Percentiles rank a stretch among this genome's conserved stretches.
Conservation (phyloP, 2,888 invertebrate genomes). For the Cacoxenus indagator region DNA sequence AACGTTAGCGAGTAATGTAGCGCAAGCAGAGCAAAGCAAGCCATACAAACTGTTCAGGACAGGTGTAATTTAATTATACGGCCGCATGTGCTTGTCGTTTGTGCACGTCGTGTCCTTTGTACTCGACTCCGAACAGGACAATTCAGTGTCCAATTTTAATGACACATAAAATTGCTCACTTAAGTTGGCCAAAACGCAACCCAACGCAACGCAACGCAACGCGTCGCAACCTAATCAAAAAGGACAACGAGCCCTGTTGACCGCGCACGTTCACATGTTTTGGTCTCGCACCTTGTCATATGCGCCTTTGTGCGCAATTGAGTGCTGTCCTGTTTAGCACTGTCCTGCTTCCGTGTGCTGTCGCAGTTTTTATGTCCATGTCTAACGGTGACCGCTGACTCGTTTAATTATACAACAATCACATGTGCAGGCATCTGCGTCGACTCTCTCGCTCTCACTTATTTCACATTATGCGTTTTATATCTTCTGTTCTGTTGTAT, state of each 20-base stretch:
- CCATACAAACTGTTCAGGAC: not conserved
- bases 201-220: not conserved
- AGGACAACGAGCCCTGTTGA: constrained; percentile 5
- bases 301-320: not conserved
- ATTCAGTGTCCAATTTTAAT: constrained; percentile 59
- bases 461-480: not conserved
- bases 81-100: constrained; percentile 12
- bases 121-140: not conserved
- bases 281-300: not conserved
- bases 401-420: constrained; percentile 56
- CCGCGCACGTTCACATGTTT: constrained; percentile 16
- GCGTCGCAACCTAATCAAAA: not conserved
- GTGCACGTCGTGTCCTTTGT: constrained; percentile 9
- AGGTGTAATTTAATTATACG: constrained; percentile 21
- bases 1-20: not conserved
- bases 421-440: constrained; percentile 35
- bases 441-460: not conserved
- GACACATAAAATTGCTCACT: constrained; percentile 66
- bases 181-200: constrained; percentile 38
- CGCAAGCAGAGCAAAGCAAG: not conserved
- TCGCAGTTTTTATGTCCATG: not conserved
- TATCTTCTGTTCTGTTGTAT: not conserved
- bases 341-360: not conserved
- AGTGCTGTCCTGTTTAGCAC: no score
- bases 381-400: constrained; percentile 45